Evolutionary conservation across 35 echinoderm and acorn worm species (phyloP), one percentile per base, ranked within the genome.

Genomic region (Apostichopus parvimensis): DNA sequence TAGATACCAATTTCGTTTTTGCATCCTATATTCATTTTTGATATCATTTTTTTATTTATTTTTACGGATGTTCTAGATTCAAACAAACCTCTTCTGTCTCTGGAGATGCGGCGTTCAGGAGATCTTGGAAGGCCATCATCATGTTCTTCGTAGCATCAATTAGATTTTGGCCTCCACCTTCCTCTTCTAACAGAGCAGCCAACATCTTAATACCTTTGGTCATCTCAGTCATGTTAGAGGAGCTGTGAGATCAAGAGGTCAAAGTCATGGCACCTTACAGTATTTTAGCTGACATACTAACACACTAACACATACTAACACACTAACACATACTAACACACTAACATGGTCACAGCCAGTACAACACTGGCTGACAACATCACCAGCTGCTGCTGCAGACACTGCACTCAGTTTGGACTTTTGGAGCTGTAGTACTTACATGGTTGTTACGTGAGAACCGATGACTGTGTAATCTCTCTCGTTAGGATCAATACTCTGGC

Each of bases 131-230:
- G 86, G 96, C 96, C 81, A 89, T 87, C 94, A 95, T 95, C 64
- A 98, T 95, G 81, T 92, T 77, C 25, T 91, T 84, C 15, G 96
- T 93, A 61, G 96, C 96, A 92, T 94, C 94, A 54, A 98, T 83
- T 10, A 95, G 86, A 53, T 94, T 90, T 53, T 90, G 90, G 77
- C 96, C 91, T 21, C 94, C 92, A 11, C 87, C 94, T 68, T 98
- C 96, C 9, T 92, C 87, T 60, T 90, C 96, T 54, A 98, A 70
- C 6, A 98, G 87, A 18, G 92, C 90, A 66, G 96, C 76, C 57
- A 98, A 78, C 94, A 95, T 94, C 92, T 95, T 98, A 0, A 98
- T 94, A 77, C 96, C 94, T 85, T 98, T 98, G 61, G 94, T 95
- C 87, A 98, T 79, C 55, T 98, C 94, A 23, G 96, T 92, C 90